Evolutionary conservation across 2,113 vertebrate genomes (phyloP).

Genomic region (Uropsilus gracilis): DNA sequence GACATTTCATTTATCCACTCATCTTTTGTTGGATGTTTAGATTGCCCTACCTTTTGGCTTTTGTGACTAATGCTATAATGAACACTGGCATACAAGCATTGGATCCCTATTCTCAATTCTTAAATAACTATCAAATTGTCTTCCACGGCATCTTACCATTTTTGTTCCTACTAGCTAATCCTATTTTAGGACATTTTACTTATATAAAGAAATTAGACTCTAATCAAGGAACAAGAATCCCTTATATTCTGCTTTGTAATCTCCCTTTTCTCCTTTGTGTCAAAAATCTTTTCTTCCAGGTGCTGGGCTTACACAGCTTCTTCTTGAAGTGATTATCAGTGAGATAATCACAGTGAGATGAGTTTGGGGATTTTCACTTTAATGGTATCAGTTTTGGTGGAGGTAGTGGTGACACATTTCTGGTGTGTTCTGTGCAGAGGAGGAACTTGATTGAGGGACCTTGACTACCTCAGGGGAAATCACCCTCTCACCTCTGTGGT

Average conservation of each 20-base stretch:
- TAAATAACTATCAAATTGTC: neutral
- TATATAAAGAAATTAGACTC: neutral
- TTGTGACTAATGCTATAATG: neutral
- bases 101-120: neutral
- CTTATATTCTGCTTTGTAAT: neutral
- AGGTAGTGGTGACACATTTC: too few species aligned
- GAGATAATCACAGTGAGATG: too few species aligned
- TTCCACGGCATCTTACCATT: neutral
- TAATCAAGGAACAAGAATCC: neutral
- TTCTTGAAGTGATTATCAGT: too few species aligned
- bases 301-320: too few species aligned
- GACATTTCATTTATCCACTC: neutral
- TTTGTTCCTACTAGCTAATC: slow-evolving; percentile 8
- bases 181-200: neutral
- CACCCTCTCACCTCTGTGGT: too few species aligned
- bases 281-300: too few species aligned
- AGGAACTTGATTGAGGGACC: too few species aligned
- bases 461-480: too few species aligned
- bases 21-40: neutral
- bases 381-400: too few species aligned
- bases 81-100: neutral
- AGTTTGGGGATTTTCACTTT: too few species aligned
- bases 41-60: neutral
- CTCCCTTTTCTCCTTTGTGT: too few species aligned
- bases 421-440: too few species aligned